These are phyloP conservation scores for Craterocephalus amniculus DNA, from an alignment of 2,797 vertebrate genomes.

Conservation along the genomic window DNA sequence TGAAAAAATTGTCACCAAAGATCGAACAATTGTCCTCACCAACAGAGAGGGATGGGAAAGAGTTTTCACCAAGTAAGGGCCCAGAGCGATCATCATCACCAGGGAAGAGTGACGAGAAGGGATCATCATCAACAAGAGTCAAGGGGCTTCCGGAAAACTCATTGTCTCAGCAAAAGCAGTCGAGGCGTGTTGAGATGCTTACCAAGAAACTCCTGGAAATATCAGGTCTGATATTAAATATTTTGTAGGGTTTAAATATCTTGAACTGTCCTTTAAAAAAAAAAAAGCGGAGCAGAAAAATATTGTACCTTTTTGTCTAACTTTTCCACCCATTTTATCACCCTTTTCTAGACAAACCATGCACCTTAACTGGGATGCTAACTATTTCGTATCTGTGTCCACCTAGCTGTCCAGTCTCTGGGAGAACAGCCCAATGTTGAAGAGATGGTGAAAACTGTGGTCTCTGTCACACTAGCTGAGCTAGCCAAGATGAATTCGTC, in stretches of 20 bases:
- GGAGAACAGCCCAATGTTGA: slow-evolving; percentile 69
- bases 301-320: too few species aligned
- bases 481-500: slow-evolving; percentile 78
- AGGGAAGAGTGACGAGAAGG: not conserved
- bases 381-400: not conserved
- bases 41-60: not conserved
- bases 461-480: slow-evolving; percentile 82
- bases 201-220: slow-evolving; percentile 76
- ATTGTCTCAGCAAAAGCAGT: not conserved
- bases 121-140: not conserved
- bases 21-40: not conserved
- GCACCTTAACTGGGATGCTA: not conserved
- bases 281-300: too few species aligned
- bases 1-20: not conserved
- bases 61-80: not conserved
- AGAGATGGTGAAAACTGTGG: slow-evolving; percentile 82
- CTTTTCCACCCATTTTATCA: too few species aligned
- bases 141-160: not conserved
- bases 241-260: not conserved
- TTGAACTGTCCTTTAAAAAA: too few species aligned
- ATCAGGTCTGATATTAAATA: slow-evolving; percentile 66
- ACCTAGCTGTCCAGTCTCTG: slow-evolving; percentile 58
- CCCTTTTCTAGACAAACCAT: too few species aligned
- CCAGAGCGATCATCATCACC: not conserved
- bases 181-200: slow-evolving; percentile 61